phyloP scores from a whole-genome alignment of 2,888 invertebrate species.

The Synanthedon tipuliformis region DNA sequence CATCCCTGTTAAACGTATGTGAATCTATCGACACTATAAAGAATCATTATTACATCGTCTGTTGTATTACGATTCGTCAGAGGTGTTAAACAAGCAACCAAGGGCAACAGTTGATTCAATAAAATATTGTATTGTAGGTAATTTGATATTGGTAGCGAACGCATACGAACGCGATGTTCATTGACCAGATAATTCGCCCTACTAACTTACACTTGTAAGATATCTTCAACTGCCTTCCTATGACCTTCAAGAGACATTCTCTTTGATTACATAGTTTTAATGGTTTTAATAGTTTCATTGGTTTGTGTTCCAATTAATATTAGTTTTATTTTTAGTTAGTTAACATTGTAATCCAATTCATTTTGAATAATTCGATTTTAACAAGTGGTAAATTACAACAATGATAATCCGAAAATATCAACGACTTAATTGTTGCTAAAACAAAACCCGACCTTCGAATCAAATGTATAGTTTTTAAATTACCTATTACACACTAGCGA shows the following conservation, averaged over 20 bases:
- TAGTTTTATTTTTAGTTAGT: not conserved
- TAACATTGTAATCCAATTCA: not conserved
- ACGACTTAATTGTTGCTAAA: no score
- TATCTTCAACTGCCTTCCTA: not conserved
- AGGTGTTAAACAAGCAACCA: slow-evolving; percentile 49
- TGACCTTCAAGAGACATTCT: not conserved
- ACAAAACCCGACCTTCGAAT: no score
- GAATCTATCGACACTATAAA: slow-evolving; percentile 49
- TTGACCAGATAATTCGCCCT: not conserved
- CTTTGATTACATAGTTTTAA: no score
- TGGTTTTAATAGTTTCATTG: no score
- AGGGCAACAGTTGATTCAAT: slow-evolving; percentile 29
- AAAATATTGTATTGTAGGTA: not conserved
- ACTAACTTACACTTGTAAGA: not conserved
- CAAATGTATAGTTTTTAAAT: no score
- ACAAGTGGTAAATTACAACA: not conserved
- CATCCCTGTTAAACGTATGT: slow-evolving; percentile 40
- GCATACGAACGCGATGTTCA: not conserved
- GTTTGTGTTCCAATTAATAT: no score
- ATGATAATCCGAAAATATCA: no score
- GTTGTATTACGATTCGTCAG: slow-evolving; percentile 38
- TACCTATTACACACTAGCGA: no score
- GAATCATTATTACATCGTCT: slow-evolving; percentile 52
- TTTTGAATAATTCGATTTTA: not conserved
- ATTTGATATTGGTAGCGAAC: not conserved